phyloP scores from a whole-genome alignment of 2,113 vertebrate genomes.

The Malurus cyaneus region DNA sequence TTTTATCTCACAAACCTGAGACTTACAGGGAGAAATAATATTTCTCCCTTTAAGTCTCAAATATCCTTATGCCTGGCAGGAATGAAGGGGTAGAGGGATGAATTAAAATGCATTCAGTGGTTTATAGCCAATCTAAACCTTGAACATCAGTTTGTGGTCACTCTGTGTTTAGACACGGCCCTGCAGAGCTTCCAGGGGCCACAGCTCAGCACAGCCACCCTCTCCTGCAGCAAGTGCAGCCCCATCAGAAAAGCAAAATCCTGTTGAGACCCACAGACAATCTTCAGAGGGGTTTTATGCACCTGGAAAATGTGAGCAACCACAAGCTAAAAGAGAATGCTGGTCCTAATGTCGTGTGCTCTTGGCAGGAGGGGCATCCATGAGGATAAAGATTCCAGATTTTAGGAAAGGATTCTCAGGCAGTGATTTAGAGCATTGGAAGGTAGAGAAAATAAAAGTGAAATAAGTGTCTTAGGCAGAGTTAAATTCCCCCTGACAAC shows the following conservation, averaged over 20 bases:
- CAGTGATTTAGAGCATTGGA: background rate
- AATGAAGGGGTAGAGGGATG: background rate
- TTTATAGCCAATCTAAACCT: background rate
- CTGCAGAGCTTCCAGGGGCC: background rate
- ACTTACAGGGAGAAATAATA: background rate
- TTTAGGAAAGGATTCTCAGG: background rate
- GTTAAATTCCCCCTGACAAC: background rate
- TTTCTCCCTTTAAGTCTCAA: background rate
- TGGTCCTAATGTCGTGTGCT: background rate
- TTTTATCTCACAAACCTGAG: background rate
- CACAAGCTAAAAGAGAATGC: background rate
- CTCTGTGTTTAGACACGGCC: background rate
- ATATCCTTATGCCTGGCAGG: background rate
- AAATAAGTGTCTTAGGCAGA: background rate
- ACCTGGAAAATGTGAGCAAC: background rate
- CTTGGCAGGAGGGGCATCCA: background rate
- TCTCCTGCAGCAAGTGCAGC: background rate
- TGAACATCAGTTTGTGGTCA: background rate
- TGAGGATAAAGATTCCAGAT: background rate
- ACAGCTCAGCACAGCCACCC: background rate
- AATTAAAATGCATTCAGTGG: background rate
- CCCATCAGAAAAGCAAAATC: background rate
- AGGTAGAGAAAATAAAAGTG: background rate
- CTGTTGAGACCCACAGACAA: background rate
- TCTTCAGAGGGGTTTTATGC: background rate